Conservation (phyloP, 2,888 invertebrate species). For the Plagodis pulveraria region DNA sequence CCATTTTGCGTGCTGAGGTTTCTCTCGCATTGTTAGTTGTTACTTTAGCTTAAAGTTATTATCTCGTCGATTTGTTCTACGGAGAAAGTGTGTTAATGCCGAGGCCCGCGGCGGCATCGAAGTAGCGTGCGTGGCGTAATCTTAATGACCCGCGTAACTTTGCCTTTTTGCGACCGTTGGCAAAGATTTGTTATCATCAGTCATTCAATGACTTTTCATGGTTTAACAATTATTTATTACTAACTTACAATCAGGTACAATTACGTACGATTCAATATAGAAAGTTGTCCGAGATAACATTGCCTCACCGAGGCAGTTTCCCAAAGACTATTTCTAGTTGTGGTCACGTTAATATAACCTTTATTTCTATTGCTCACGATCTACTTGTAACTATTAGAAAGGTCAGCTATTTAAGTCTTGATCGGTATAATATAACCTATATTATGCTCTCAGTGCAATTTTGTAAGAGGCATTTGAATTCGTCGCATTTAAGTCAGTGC, state of each 20-base stretch:
- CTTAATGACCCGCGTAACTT: conserved; percentile 44
- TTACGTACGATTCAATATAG: conserved; percentile 28
- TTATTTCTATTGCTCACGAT: conserved; percentile 36
- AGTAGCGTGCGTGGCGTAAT: conserved; percentile 45
- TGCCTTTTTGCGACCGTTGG: conserved; percentile 23
- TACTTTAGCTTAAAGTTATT: conserved; percentile 22
- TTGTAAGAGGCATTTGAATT: conserved; percentile 42
- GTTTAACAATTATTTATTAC: conserved; percentile 21
- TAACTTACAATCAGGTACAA: conserved; percentile 25
- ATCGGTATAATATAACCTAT: conserved; percentile 19
- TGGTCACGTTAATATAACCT: conserved; percentile 37
- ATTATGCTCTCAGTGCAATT: conserved; percentile 33
- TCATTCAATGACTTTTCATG: conserved; percentile 7
- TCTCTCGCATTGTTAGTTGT: conserved; percentile 17
- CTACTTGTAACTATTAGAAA: conserved; percentile 30
- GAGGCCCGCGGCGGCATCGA: conserved; percentile 31
- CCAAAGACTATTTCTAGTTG: conserved; percentile 30
- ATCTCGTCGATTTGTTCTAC: conserved; percentile 44
- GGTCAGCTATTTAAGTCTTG: conserved; percentile 40
- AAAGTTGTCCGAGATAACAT: conserved; percentile 41
- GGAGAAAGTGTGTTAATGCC: conserved; percentile 59
- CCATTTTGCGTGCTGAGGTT: conserved; percentile 2
- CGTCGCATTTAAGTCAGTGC: conserved; percentile 49
- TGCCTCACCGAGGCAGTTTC: conserved; percentile 33
- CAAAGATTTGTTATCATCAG: conserved; percentile 29